Percentiles rank a stretch among this genome's conserved stretches.
Conservation (phyloP, 2,888 invertebrate genomes). For the Mythimna loreyi region DNA sequence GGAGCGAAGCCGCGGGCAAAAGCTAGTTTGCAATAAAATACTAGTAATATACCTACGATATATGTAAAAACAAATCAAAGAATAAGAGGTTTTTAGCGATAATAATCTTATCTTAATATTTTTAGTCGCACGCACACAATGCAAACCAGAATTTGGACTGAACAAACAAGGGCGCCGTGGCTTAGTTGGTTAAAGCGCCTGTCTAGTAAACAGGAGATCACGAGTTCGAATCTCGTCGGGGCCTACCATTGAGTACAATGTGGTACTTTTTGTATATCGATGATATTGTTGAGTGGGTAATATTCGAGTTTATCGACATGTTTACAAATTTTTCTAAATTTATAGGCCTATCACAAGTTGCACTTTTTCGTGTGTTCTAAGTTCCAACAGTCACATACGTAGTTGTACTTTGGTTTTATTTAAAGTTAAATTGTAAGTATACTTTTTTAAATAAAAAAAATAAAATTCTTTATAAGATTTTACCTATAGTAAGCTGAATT, state of each 20-base stretch:
- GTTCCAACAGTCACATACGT: too few relatives aligned
- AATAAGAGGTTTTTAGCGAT: neutral
- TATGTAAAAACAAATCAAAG: too few relatives aligned
- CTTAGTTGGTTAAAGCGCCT: conserved; percentile 89
- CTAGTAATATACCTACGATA: neutral
- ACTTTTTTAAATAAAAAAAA: too few relatives aligned
- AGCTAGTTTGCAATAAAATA: too few relatives aligned
- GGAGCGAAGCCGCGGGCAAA: too few relatives aligned
- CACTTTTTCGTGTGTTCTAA: too few relatives aligned
- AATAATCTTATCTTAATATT: conserved; percentile 6
- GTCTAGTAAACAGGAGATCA: conserved; percentile 90
- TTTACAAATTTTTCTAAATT: neutral
- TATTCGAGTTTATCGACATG: neutral
- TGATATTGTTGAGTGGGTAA: neutral
- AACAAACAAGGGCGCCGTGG: conserved; percentile 78
- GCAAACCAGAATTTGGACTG: neutral
- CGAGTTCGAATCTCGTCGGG: conserved; percentile 83
- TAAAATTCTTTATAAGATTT: too few relatives aligned
- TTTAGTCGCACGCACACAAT: neutral
- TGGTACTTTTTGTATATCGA: conserved; percentile 23
- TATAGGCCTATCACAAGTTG: too few relatives aligned
- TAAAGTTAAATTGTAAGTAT: too few relatives aligned
- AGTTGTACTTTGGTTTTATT: too few relatives aligned
- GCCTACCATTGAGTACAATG: conserved; percentile 29
- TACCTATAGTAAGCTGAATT: too few relatives aligned